Base-by-base conservation (phyloP, 2,888 invertebrate genomes). In the Drosophila atroscutellata region DNA sequence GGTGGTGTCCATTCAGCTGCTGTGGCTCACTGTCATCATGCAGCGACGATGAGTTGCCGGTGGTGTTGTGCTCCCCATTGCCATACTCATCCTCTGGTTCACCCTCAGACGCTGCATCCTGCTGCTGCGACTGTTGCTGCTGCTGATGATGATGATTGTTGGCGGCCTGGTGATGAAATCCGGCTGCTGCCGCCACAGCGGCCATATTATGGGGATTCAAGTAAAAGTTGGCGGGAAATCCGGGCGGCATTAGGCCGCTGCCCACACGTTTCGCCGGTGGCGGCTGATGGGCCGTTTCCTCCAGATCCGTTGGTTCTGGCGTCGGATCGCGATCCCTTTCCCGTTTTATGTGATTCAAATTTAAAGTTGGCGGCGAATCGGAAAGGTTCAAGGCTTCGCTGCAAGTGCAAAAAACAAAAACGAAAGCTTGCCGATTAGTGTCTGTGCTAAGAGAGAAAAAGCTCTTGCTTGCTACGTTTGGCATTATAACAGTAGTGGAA, bases 331-430 rank as follows among this genome's bases (percentile, higher is more conserved):
- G 87, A 93, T 93, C 91, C 68, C 93, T 93, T 87, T 95, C 95
- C 34, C 95, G 93, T 82, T 95, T 95, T 0, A 94, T 93, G 36
- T 92, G 70, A 32, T 91, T 78, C 68, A 78, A 54, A 62, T 80
- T 72, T 78, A 94, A 89, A 86, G 94, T 94, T 80, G 87, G 93
- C 78, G 94, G 95, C 83, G 94, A 95, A 88, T 96, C 96, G 73
- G 95, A 95, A 45, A 98, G 94, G 93, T 98, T 98, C 63, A 98
- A 94, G 2, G 98, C 97, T 93, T 98, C 98, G 88, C 97, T 93
- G 77, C 72, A 83, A 37, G 37, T 42, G n/a, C 30, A n/a, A 39
- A 8, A n/a, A 4, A 34, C 9, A 45, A 30, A 47, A 32, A 61
- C 30, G 39, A 42, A 58, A 58, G 55, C 50, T 52, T 20, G 6